These are phyloP conservation scores for Calliopsis andreniformis DNA, from an alignment of 1,140 invertebrate genomes.

Conservation along the genomic window DNA sequence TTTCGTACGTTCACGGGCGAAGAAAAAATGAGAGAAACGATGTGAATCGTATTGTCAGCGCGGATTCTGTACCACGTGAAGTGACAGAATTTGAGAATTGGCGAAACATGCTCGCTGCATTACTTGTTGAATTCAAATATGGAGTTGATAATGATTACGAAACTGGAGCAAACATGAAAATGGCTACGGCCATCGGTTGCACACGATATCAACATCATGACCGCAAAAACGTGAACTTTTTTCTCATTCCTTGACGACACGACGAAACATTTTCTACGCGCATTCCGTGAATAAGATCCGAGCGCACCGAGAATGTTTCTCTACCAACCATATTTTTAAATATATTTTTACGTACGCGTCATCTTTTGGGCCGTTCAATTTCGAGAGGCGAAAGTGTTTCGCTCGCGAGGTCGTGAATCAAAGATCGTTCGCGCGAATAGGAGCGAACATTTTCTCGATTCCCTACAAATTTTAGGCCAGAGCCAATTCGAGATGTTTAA, in stretches of 20 bases:
- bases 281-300: background rate
- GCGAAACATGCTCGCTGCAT: slow-evolving; percentile 52
- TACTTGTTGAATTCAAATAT: slow-evolving; percentile 82
- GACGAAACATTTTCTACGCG: background rate
- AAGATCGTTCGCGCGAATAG: background rate
- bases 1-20: too few species aligned
- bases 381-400: background rate
- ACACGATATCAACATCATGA: slow-evolving; percentile 73
- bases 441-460: background rate
- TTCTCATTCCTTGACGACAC: background rate
- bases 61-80: background rate
- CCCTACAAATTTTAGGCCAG: background rate
- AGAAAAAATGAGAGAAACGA: background rate
- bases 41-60: background rate
- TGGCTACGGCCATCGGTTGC: slow-evolving; percentile 79
- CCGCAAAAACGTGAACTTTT: background rate
- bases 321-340: slow-evolving; percentile 62
- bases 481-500: slow-evolving; percentile 17
- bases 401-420: background rate
- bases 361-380: slow-evolving; percentile 3
- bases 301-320: slow-evolving; percentile 20
- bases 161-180: slow-evolving; percentile 79
- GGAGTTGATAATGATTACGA: slow-evolving; percentile 81
- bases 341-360: slow-evolving; percentile 47
- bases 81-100: slow-evolving; percentile 5